Base-by-base conservation (phyloP, 2,113 vertebrate genomes). In the Triplophysa dalaica region DNA sequence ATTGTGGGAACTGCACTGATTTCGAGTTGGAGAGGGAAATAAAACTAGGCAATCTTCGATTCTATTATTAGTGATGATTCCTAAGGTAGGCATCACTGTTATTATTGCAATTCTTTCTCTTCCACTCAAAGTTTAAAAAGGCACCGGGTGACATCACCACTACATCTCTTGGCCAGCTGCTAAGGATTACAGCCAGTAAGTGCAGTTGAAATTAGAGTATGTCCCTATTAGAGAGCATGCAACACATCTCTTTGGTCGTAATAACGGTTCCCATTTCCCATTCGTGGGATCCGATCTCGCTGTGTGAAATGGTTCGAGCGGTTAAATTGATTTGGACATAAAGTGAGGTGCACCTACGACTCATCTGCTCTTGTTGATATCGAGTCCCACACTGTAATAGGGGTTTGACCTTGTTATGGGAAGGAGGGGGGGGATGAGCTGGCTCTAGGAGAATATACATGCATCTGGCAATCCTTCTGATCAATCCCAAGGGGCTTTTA, bases 401-500 rank as follows among this genome's bases (percentile, higher is more conserved):
- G 70, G 56, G 77, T 82, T 81, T 83, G 81, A 87, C 84, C 86
- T 74, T 88, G 85, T 80, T 78, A 80, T 54, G 61, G 65, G 65
- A 54, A 81, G 72, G 70, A 63, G 72, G 70, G 56, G 58, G 84
- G 87, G 79, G 52, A 81, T 73, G 54, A 41, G 77, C 66, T 65
- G 56, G 3, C 65, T 82, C 9, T 79, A 60, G 70, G 52, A 81
- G 81, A 61, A 74, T 82, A 86, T 73, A 3, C 16, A 33, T 9
- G 58, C 19, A 54, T 16, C 70, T 66, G 75, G 83, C 78, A 85
- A 65, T 69, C 84, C 79, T 82, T 67, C 64, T 82, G 75, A 78
- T 79, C 67, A 86, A 79, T 86, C 70, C 81, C 7, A 82, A 83
- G 79, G 77, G 84, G 79, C 86, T 89, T 89, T 89, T 85, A 88